Evolutionary conservation across 1,140 invertebrate genomes (phyloP).

Genomic region (Cydia amplana): DNA sequence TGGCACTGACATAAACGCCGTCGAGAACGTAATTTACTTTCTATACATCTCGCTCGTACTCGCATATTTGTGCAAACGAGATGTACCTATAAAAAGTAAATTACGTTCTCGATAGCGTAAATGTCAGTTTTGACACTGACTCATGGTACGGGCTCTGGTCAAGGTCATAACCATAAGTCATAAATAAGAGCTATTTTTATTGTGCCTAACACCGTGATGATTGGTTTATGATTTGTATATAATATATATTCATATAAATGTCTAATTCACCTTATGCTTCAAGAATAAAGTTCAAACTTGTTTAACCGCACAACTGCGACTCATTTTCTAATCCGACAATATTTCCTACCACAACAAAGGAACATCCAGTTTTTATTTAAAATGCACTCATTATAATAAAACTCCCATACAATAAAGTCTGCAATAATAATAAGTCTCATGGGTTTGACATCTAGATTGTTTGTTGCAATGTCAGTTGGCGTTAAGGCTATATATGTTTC

Average conservation of each 20-base stretch:
- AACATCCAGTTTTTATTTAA: constrained; percentile 5
- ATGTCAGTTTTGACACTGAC: too few species aligned
- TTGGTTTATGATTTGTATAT: not conserved
- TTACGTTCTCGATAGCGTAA: too few species aligned
- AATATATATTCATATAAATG: not conserved
- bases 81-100: too few species aligned
- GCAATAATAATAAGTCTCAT: not conserved
- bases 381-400: constrained; percentile 6
- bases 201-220: not conserved
- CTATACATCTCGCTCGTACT: too few species aligned
- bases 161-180: not conserved
- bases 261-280: not conserved
- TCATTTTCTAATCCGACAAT: not conserved
- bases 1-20: too few species aligned
- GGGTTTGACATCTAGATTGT: not conserved
- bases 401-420: not conserved
- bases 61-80: too few species aligned
- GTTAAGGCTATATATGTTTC: too few species aligned
- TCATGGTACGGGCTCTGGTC: too few species aligned
- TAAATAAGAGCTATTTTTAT: not conserved
- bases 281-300: not conserved
- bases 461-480: not conserved
- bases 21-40: too few species aligned
- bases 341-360: not conserved
- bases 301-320: not conserved